Base-by-base conservation (phyloP, 1,140 invertebrate species). In the Heliconius congener region DNA sequence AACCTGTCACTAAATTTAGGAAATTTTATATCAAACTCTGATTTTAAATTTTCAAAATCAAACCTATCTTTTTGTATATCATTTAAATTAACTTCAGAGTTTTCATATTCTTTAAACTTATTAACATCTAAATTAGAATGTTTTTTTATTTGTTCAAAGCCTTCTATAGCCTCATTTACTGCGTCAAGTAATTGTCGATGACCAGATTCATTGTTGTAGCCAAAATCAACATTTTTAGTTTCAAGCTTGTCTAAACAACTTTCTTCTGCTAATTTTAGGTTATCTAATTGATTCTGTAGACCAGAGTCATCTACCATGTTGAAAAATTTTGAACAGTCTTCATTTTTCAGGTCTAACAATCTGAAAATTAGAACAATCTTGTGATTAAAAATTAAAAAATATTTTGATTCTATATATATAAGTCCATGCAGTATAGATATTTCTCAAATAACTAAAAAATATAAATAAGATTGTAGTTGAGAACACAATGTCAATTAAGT, bases 201-300 rank as follows among this genome's bases (percentile, higher is more conserved):
- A 0, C 93, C 90, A 1, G 81, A 88, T 8, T 88, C 81, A 37
- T 89, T 84, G 18, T 89, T 83, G 73, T 90, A 93, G 3, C 93
- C 94, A 78, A 94, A 90, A 52, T 94, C 91, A 1, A 94, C 85
- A 73, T 94, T 94, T 76, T 89, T 91, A 0, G 88, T 87, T 66
- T 92, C 84, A 2, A 95, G 78, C 75, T 85, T 89, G 71, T 95
- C 88, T 2, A 94, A 76, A 30, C 80, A 88, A 0, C 82, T 42
- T 76, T 93, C 83, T 81, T 91, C 92, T 3, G 87, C 85, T 3
- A 66, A 27, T 0, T 80, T 60, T 1, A 95, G 76, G 23, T 90
- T 76, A 19, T 81, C 76, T 0, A 93, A 74, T 8, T 87, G 57
- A 0, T 85, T 78, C 42, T 86, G 73, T 0, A 87, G 79, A 9